phyloP scores from a whole-genome alignment of 1,140 invertebrate genomes.

The Sycophila sp. region DNA sequence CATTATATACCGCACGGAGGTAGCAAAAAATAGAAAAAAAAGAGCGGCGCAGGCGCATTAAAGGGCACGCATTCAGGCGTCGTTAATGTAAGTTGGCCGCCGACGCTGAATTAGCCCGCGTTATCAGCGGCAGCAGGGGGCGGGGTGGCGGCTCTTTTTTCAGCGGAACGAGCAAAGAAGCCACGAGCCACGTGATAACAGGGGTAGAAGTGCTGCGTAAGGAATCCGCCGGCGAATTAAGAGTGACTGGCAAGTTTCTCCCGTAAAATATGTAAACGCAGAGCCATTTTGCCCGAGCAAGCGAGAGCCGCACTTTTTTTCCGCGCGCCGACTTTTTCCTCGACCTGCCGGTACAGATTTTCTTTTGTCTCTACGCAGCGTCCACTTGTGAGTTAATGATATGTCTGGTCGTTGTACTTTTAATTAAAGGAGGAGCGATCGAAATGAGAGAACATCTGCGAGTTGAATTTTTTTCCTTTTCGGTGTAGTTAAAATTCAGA shows the following conservation, averaged over 20 bases:
- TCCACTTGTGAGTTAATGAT: too few species aligned
- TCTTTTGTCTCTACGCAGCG: too few species aligned
- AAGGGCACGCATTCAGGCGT: neutral
- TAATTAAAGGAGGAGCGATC: too few species aligned
- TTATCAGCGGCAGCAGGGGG: neutral
- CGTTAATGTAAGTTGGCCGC: conserved; percentile 12
- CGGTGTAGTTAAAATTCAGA: too few species aligned
- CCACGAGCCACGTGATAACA: neutral
- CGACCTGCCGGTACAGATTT: too few species aligned
- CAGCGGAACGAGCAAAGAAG: conserved; percentile 10
- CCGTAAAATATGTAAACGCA: neutral
- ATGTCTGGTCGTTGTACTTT: too few species aligned
- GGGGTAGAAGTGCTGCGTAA: neutral
- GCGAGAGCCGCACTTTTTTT: too few species aligned
- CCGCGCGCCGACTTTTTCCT: too few species aligned
- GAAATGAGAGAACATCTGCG: too few species aligned
- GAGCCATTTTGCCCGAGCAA: neutral
- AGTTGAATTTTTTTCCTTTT: too few species aligned
- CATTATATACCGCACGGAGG: too few species aligned
- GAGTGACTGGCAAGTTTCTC: neutral
- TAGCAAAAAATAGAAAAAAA: too few species aligned
- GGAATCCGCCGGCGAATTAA: neutral
- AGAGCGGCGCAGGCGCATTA: neutral
- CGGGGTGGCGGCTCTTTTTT: neutral
- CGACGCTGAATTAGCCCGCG: conserved; percentile 4